phyloP scores from a whole-genome alignment of 2,113 vertebrate species.

The Etheostoma cragini region DNA sequence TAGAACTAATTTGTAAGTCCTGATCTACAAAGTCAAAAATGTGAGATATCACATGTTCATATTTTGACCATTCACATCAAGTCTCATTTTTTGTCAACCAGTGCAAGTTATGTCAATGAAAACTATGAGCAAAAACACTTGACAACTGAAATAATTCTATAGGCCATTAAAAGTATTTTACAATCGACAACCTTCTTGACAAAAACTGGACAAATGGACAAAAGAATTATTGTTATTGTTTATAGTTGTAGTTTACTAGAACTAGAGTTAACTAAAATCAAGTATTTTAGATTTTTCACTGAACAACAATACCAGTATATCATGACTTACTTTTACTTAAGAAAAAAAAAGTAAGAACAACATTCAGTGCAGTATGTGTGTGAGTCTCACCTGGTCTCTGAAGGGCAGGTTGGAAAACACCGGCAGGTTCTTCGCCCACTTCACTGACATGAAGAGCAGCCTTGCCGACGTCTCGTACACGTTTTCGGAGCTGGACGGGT shows the following conservation, averaged over 20 bases:
- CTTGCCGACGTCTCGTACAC: slow-evolving; percentile 94
- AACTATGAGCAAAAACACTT: too few species aligned
- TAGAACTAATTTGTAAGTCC: not conserved
- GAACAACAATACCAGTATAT: not conserved
- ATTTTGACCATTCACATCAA: not conserved
- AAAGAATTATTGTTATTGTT: too few species aligned
- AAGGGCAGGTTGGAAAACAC: slow-evolving; percentile 97
- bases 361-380: not conserved
- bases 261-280: too few species aligned
- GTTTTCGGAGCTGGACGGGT: slow-evolving; percentile 86
- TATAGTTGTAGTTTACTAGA: not conserved
- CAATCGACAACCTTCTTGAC: too few species aligned
- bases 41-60: not conserved
- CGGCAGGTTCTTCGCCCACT: slow-evolving; percentile 97
- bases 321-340: not conserved
- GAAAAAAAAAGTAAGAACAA: not conserved
- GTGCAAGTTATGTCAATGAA: not conserved
- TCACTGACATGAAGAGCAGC: slow-evolving; percentile 98
- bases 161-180: too few species aligned
- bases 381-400: slow-evolving; percentile 91
- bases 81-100: not conserved
- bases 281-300: not conserved
- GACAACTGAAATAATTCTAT: too few species aligned
- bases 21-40: not conserved
- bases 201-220: not conserved